phyloP scores from a whole-genome alignment of 2,888 invertebrate genomes.

The Caenorhabditis parvicauda region DNA sequence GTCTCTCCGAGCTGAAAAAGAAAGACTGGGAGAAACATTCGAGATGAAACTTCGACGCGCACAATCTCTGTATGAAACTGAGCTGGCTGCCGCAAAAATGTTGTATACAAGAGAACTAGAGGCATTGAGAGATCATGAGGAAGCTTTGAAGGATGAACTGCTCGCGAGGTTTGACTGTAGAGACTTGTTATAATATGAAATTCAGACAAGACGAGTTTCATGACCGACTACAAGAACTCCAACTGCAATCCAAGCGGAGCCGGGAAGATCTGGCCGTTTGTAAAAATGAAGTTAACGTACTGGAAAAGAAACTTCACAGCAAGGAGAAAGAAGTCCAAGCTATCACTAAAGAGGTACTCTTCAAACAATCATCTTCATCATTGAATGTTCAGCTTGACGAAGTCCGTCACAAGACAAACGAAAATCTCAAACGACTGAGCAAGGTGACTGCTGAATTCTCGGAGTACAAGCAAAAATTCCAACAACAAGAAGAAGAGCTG shows the following conservation, averaged over 20 bases:
- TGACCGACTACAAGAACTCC: slow-evolving; percentile 60
- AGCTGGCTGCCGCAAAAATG: slow-evolving; percentile 61
- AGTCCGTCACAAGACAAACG: slow-evolving; percentile 52
- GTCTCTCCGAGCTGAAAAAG: slow-evolving; percentile 57
- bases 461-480: slow-evolving; percentile 37
- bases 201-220: slow-evolving; percentile 62
- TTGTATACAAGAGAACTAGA: slow-evolving; percentile 60
- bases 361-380: background rate
- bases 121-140: slow-evolving; percentile 61
- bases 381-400: slow-evolving; percentile 45
- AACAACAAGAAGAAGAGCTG: slow-evolving; percentile 53
- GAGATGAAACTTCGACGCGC: slow-evolving; percentile 62
- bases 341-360: slow-evolving; percentile 53
- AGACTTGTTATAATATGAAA: background rate
- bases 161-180: slow-evolving; percentile 46
- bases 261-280: slow-evolving; percentile 57
- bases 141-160: slow-evolving; percentile 59
- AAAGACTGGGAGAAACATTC: slow-evolving; percentile 62
- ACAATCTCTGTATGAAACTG: slow-evolving; percentile 60
- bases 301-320: slow-evolving; percentile 55
- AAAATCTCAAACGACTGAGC: slow-evolving; percentile 40
- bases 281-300: slow-evolving; percentile 54
- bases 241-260: slow-evolving; percentile 53
- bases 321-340: slow-evolving; percentile 58
- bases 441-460: slow-evolving; percentile 34